These are phyloP conservation scores for Dyspetes luteomarginatus DNA, from an alignment of 2,888 invertebrate species.

Conservation along the genomic window DNA sequence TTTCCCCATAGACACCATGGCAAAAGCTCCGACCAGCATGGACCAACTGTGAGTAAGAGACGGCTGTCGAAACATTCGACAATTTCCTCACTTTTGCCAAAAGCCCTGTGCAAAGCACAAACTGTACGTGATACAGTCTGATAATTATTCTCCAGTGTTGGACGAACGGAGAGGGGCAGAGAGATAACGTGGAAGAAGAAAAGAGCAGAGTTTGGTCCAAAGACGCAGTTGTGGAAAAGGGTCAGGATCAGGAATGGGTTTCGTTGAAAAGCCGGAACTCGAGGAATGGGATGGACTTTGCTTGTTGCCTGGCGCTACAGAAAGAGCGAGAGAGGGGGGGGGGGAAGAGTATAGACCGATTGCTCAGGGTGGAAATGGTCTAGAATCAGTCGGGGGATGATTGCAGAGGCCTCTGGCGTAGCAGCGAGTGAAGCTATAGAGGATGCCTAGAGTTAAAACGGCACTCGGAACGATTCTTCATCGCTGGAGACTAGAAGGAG, in stretches of 20 bases:
- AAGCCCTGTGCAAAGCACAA: slow-evolving; percentile 18
- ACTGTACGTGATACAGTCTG: slow-evolving; percentile 43
- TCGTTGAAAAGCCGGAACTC: slow-evolving; percentile 41
- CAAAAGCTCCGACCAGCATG: slow-evolving; percentile 1
- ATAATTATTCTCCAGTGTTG: slow-evolving; percentile 9
- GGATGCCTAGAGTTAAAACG: slow-evolving; percentile 21
- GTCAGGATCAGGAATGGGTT: slow-evolving; percentile 41
- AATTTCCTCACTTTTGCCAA: slow-evolving; percentile 52
- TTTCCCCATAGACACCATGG: slow-evolving; percentile 1
- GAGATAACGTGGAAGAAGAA: slow-evolving; percentile 24
- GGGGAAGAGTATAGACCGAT: slow-evolving; percentile 17
- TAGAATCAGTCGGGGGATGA: slow-evolving; percentile 47
- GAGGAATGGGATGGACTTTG: slow-evolving; percentile 24
- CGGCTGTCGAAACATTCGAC: slow-evolving; percentile 26
- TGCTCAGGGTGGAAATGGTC: slow-evolving; percentile 38
- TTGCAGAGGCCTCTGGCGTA: slow-evolving; percentile 30
- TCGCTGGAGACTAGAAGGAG: slow-evolving; percentile 5
- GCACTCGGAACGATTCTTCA: slow-evolving; percentile 39
- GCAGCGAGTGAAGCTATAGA: not conserved
- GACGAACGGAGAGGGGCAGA: not conserved
- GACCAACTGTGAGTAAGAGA: slow-evolving; percentile 36
- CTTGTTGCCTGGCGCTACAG: slow-evolving; percentile 9
- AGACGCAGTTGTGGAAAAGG: slow-evolving; percentile 45
- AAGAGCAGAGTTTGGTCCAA: slow-evolving; percentile 15
- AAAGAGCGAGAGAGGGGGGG: too few species aligned